Conservation (phyloP, 2,113 vertebrate genomes). For the Megaceryle torquata region DNA sequence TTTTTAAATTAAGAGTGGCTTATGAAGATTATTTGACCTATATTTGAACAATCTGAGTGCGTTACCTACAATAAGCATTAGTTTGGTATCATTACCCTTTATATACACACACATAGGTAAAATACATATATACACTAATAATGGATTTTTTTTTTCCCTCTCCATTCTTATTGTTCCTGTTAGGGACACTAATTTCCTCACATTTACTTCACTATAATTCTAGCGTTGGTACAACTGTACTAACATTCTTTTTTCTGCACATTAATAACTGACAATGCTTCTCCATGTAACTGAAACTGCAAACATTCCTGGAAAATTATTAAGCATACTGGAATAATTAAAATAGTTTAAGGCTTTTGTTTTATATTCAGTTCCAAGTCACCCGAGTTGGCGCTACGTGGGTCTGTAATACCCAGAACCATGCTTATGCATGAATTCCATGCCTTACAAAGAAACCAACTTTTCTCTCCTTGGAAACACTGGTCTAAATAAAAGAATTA, state of each 20-base stretch:
- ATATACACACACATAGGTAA: background rate
- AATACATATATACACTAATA: background rate
- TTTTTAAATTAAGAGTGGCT: background rate
- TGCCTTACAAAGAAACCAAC: background rate
- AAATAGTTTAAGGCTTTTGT: background rate
- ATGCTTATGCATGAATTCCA: background rate
- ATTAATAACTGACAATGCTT: background rate
- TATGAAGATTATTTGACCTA: background rate
- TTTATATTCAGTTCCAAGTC: background rate
- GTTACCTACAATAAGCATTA: rapidly evolving
- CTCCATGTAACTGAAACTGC: background rate
- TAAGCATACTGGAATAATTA: background rate
- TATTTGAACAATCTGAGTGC: background rate
- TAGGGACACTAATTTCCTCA: background rate
- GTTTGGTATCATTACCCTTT: background rate
- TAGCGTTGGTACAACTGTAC: background rate
- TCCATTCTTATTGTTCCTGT: background rate
- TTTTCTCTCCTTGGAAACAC: background rate
- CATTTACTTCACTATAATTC: background rate
- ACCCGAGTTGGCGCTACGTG: background rate
- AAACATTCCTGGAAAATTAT: background rate
- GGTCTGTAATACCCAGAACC: background rate
- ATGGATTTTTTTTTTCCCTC: background rate
- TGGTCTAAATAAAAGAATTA: background rate
- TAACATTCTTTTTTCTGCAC: background rate